Evolutionary conservation across 1,140 invertebrate genomes (phyloP).

Genomic region (Luehdorfia chinensis): DNA sequence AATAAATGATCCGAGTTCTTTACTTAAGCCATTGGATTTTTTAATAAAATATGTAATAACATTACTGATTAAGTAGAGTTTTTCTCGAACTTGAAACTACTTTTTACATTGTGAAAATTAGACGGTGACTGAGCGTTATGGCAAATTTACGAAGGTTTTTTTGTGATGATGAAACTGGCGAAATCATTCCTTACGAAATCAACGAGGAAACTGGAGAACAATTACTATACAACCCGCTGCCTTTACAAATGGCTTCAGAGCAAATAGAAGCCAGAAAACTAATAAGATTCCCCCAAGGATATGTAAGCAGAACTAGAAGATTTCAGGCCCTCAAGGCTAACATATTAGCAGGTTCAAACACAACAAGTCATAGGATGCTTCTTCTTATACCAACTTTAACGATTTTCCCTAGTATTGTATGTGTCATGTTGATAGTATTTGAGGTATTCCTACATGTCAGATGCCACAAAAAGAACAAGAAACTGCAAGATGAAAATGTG

Average conservation of each 20-base stretch:
- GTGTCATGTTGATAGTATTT: conserved; percentile 43
- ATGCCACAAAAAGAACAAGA: conserved; percentile 60
- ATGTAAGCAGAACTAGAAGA: conserved; percentile 47
- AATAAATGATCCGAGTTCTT: no score
- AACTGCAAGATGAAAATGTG: conserved; percentile 41
- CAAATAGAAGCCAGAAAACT: conserved; percentile 21
- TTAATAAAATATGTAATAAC: no score
- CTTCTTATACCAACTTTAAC: conserved; percentile 48
- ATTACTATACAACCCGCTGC: conserved; percentile 24
- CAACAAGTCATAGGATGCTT: conserved; percentile 44
- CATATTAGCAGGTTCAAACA: conserved; percentile 51
- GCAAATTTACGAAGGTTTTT: conserved; percentile 29
- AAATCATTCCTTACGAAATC: conserved; percentile 46
- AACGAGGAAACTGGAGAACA: conserved; percentile 62
- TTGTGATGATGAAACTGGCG: conserved; percentile 56
- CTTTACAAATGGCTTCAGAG: conserved; percentile 18
- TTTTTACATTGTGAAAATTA: no score
- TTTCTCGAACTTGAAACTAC: no score
- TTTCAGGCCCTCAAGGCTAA: conserved; percentile 51
- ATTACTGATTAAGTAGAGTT: no score
- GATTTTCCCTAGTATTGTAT: conserved; percentile 43
- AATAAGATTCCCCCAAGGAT: conserved; percentile 40
- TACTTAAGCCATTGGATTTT: no score
- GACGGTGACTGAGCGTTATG: conserved; percentile 22
- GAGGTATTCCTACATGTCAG: conserved; percentile 53